A percentile compares a stretch with the other conserved stretches of the same genome.
phyloP scores from a whole-genome alignment of 2,888 invertebrate species.

The Tenthredo distinguenda region DNA sequence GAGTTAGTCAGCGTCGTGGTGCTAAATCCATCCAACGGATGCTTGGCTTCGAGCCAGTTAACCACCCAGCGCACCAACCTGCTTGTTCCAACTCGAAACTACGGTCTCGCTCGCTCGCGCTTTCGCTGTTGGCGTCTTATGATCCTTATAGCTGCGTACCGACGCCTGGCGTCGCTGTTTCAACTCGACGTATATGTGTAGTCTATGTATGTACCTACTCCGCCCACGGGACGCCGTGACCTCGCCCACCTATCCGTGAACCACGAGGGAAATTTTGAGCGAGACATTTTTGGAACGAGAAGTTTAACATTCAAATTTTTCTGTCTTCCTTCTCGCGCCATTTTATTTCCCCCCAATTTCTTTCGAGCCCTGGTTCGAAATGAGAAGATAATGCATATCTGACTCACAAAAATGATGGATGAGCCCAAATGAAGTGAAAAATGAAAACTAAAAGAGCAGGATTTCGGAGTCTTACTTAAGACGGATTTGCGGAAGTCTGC shows the following conservation, averaged over 20 bases:
- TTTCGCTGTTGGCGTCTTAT: constrained; percentile 44
- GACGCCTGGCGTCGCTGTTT: constrained; percentile 39
- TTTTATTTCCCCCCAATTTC: neutral
- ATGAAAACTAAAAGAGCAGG: neutral
- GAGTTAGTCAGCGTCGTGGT: constrained; percentile 77
- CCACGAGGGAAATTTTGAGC: constrained; percentile 50
- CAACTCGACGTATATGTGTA: neutral
- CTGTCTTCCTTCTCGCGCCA: neutral
- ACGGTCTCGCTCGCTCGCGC: constrained; percentile 52
- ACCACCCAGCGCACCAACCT: constrained; percentile 78
- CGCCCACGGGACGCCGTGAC: constrained; percentile 54
- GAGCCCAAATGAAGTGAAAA: neutral
- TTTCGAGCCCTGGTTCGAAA: neutral
- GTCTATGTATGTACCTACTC: neutral
- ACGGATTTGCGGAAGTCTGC: constrained; percentile 25
- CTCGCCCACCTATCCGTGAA: constrained; percentile 52
- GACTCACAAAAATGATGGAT: neutral
- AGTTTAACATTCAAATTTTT: neutral
- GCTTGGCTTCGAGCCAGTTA: constrained; percentile 74
- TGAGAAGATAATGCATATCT: neutral
- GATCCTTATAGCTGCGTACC: constrained; percentile 38
- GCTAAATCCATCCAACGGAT: constrained; percentile 77
- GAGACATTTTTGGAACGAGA: constrained; percentile 25
- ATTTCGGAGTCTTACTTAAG: neutral
- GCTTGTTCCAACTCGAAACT: constrained; percentile 68